A percentile compares a stretch with the other conserved stretches of the same genome.
These are phyloP conservation scores for Zosterops japonicus DNA, from an alignment of 2,113 vertebrate genomes.

Conservation along the genomic window DNA sequence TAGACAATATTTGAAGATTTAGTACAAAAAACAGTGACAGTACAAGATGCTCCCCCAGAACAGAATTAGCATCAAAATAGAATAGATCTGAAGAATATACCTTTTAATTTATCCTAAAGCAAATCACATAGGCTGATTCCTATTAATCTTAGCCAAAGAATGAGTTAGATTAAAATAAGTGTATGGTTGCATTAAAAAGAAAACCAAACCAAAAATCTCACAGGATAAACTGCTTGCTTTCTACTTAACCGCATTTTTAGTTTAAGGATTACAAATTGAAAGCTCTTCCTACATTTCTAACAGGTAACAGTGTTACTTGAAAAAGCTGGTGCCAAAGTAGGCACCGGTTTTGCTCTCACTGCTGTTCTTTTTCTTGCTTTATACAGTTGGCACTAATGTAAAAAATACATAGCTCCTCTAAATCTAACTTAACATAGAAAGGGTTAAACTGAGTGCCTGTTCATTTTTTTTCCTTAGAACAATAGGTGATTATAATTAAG, in stretches of 20 bases:
- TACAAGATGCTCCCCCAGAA: constrained; percentile 92
- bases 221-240: constrained; percentile 83
- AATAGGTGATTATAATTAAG: constrained; percentile 69
- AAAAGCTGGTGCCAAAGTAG: constrained; percentile 63
- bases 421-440: constrained; percentile 65
- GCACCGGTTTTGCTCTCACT: constrained; percentile 67
- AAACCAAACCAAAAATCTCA: constrained; percentile 62
- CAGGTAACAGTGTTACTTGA: constrained; percentile 71
- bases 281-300: constrained; percentile 83
- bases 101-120: constrained; percentile 91
- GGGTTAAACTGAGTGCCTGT: constrained; percentile 54
- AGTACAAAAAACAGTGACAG: constrained; percentile 91
- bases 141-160: constrained; percentile 87
- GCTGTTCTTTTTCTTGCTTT: constrained; percentile 62
- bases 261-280: constrained; percentile 90
- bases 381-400: constrained; percentile 69
- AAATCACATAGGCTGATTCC: constrained; percentile 85
- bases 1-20: constrained; percentile 89
- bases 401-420: constrained; percentile 72
- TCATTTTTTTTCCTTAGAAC: constrained; percentile 41
- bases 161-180: constrained; percentile 86
- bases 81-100: constrained; percentile 90
- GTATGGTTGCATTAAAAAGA: constrained; percentile 81
- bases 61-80: constrained; percentile 96
- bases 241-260: constrained; percentile 87